Conservation (phyloP, 1,140 invertebrate species). For the Drepana arcuata region DNA sequence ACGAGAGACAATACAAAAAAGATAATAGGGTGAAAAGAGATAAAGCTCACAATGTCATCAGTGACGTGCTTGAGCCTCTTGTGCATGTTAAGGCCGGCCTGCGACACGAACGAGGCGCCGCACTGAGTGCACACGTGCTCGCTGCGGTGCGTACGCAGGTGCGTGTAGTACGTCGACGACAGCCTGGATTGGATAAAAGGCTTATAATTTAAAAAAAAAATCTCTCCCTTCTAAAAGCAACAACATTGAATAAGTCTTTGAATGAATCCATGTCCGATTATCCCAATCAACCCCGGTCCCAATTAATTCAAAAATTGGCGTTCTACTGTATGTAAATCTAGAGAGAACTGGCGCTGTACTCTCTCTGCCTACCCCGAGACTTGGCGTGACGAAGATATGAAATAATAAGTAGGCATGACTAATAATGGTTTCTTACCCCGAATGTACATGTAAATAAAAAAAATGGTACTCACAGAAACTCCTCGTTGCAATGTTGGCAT, state of each 20-base stretch:
- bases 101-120: constrained; percentile 19
- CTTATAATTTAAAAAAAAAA: too few relatives aligned
- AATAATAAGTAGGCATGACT: neutral
- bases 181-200: too few relatives aligned
- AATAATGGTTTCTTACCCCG: neutral
- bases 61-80: constrained; percentile 12
- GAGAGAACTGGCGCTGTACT: neutral
- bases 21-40: too few relatives aligned
- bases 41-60: constrained; percentile 8
- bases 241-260: too few relatives aligned
- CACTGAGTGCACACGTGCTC: constrained; percentile 16
- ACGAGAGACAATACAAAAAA: too few relatives aligned
- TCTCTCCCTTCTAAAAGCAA: too few relatives aligned
- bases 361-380: neutral
- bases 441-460: neutral
- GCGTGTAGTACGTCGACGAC: constrained; percentile 23
- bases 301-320: neutral
- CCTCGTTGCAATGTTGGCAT: constrained; percentile 16
- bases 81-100: constrained; percentile 12
- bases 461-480: constrained; percentile 11
- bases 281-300: too few relatives aligned
- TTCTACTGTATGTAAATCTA: neutral
- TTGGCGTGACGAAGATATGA: neutral
- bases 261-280: too few relatives aligned
- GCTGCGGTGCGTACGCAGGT: constrained; percentile 19